These are phyloP conservation scores for Ostrea denselamellosa DNA, from an alignment of 1,140 invertebrate species.

Conservation along the genomic window DNA sequence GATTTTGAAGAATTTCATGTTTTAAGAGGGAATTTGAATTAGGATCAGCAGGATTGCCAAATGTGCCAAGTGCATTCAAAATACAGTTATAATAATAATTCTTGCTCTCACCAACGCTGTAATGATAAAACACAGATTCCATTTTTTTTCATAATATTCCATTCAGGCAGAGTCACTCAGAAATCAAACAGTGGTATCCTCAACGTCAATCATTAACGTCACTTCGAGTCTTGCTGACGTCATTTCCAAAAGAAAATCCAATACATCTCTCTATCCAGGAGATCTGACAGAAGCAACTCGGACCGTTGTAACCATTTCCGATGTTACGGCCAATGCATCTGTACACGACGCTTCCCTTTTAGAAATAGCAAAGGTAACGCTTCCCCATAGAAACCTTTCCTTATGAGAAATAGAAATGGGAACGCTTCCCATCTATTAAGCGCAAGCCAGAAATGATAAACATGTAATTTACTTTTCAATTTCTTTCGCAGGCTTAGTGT, in stretches of 20 bases:
- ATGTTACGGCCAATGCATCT: slow-evolving; percentile 27
- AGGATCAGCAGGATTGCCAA: too few relatives aligned
- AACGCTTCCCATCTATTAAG: too few relatives aligned
- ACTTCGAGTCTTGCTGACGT: slow-evolving; percentile 43
- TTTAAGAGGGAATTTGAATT: too few relatives aligned
- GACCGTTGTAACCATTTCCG: slow-evolving; percentile 45
- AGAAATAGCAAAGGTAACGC: slow-evolving; percentile 44
- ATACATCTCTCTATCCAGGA: slow-evolving; percentile 42
- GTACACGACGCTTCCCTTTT: neutral
- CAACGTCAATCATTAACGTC: slow-evolving; percentile 40
- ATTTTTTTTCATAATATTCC: neutral
- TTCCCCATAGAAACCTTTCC: neutral
- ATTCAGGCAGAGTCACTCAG: neutral
- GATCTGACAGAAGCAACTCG: slow-evolving; percentile 50
- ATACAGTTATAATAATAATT: too few relatives aligned
- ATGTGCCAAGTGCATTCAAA: too few relatives aligned
- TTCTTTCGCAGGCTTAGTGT: too few relatives aligned
- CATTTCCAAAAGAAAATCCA: slow-evolving; percentile 30
- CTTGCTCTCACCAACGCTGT: too few relatives aligned
- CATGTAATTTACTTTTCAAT: too few relatives aligned
- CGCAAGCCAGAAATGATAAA: too few relatives aligned
- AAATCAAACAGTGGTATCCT: slow-evolving; percentile 19
- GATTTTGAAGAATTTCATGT: too few relatives aligned
- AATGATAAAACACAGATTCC: too few relatives aligned
- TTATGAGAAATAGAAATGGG: too few relatives aligned